Base-by-base conservation (phyloP, 2,797 vertebrate species). In the Chromis chromis region DNA sequence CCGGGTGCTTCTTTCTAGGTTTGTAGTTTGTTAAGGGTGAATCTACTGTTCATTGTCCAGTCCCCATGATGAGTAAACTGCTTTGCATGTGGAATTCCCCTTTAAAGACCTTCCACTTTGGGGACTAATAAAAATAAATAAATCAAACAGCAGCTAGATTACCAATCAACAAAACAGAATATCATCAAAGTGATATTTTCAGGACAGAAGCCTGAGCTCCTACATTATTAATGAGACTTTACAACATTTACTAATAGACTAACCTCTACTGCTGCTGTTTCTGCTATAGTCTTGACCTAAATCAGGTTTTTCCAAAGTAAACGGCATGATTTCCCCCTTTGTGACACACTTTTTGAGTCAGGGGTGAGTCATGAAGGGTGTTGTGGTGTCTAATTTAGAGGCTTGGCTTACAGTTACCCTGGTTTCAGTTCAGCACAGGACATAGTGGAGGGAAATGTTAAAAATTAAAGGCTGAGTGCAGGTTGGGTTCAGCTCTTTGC, bases 381-480 rank as follows among this genome's bases (percentile, higher is more conserved):
- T n/a, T n/a, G 58, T 54, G 62, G 65, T 69, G 82, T 70, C 62
- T 73, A n/a, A 48, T 73, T 61, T 11, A 8, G 62, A 64, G 53
- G 69, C 36, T 83, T 61, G 50, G 65, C 72, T 88, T 86, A 64
- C 82, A 17, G 61, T 71, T 61, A 21, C 79, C 19, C 65, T 40
- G 66, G 82, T 79, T 70, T 86, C 70, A 50, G 74, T 27, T 65
- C 61, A 44, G 48, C 42, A 10, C 46, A n/a, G 82, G 74, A 59
- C 33, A 3, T 57, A 1, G 19, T 9, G 53, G 54, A 78, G 75
- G 65, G 64, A 77, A 67, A 49, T 55, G 67, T 89, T 81, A 77
- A 85, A 85, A 82, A 82, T 85, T 67, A 17, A 89, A 74, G 76
- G 54, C 39, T 0, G 2, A 54, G 66, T 12, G 22, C 42, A 0